Conservation (phyloP, 2,113 vertebrate genomes). For the Callipepla californica region DNA sequence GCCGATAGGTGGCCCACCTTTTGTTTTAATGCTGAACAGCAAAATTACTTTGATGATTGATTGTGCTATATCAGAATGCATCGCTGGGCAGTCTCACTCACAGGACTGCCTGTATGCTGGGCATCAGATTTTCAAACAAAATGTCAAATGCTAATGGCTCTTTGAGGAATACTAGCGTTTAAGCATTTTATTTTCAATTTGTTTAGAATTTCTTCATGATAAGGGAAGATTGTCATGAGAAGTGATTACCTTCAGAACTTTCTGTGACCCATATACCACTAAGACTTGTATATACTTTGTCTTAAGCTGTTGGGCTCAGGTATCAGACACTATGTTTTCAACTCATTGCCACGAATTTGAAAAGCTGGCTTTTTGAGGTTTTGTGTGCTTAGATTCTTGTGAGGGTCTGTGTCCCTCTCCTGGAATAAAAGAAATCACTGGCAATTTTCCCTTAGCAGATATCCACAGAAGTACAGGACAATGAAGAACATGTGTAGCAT, state of each 20-base stretch:
- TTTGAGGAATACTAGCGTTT: neutral
- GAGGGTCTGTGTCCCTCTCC: neutral
- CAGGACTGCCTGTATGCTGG: neutral
- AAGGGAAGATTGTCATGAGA: neutral
- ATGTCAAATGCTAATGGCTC: neutral
- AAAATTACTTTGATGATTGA: slow-evolving; percentile 4
- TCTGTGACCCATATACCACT: neutral
- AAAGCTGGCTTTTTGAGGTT: neutral
- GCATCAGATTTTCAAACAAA: slow-evolving; percentile 10
- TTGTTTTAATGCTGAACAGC: neutral
- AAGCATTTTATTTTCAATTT: slow-evolving; percentile 39
- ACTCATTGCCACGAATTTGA: neutral
- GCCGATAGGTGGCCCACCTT: neutral
- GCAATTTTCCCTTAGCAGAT: neutral
- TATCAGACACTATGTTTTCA: neutral
- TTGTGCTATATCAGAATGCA: neutral
- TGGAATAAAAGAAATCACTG: neutral
- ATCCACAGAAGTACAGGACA: neutral
- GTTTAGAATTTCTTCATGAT: neutral
- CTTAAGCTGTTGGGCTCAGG: neutral
- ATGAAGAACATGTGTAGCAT: neutral
- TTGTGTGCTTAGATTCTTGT: neutral
- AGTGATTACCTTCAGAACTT: neutral
- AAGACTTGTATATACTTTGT: neutral
- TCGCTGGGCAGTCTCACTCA: neutral